These are phyloP conservation scores for Drosophila bunnanda DNA, from an alignment of 2,888 invertebrate genomes.

Conservation along the genomic window DNA sequence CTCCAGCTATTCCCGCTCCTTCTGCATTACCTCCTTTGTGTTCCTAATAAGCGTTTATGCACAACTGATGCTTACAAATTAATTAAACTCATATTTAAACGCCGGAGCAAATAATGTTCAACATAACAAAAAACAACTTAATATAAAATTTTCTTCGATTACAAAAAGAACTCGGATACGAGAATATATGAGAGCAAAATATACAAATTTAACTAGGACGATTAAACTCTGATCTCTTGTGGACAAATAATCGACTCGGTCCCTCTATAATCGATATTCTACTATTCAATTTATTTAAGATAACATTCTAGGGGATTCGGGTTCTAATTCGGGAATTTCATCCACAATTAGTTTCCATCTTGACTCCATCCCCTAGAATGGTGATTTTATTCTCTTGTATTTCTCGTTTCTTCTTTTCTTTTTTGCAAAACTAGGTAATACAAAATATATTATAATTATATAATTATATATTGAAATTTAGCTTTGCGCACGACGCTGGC, in stretches of 20 bases:
- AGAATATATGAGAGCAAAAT: constrained; percentile 10
- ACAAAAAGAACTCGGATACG: constrained; percentile 42
- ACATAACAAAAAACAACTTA: constrained; percentile 67
- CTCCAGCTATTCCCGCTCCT: constrained; percentile 8
- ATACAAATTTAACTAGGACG: constrained; percentile 51
- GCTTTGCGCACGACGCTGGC: constrained; percentile 17
- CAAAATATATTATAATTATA: constrained; percentile 38
- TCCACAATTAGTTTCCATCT: constrained; percentile 15
- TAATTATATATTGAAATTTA: constrained; percentile 48
- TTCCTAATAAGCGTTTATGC: constrained; percentile 64
- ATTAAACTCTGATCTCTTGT: constrained; percentile 7
- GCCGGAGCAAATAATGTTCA: constrained; percentile 47
- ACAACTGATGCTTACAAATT: constrained; percentile 49
- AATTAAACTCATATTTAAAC: constrained; percentile 52
- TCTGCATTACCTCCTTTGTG: constrained; percentile 11
- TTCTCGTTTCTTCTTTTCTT: constrained; percentile 10
- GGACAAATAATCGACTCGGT: constrained; percentile 8
- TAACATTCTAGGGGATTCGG: constrained; percentile 46
- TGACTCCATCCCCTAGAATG: constrained; percentile 3
- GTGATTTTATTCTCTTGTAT: constrained; percentile 6
- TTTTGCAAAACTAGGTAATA: constrained; percentile 30
- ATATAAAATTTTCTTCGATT: constrained; percentile 34
- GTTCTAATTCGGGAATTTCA: neutral
- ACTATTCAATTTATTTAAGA: constrained; percentile 67
- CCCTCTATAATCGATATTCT: constrained; percentile 29